phyloP scores from a whole-genome alignment of 2,888 invertebrate species.

The Thereva nobilitata region DNA sequence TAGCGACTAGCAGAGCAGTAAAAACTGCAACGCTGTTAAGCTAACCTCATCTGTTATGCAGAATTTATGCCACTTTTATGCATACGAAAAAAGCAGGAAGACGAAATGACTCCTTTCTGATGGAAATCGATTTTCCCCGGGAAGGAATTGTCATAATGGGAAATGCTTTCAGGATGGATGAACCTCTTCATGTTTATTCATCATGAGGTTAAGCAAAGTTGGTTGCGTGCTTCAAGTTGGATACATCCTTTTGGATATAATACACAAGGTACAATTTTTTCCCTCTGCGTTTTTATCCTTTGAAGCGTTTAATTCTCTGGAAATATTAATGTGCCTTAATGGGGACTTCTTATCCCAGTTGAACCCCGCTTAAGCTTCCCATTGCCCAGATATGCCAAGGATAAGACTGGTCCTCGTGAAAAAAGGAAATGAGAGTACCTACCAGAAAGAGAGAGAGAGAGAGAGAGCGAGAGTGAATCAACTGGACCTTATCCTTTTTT shows the following conservation, averaged over 20 bases:
- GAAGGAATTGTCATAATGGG: slow-evolving; percentile 24
- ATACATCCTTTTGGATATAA: slow-evolving; percentile 7
- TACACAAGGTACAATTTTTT: not conserved
- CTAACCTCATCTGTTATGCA: slow-evolving; percentile 31
- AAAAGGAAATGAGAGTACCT: no score
- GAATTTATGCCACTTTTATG: slow-evolving; percentile 26
- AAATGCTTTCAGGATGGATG: slow-evolving; percentile 30
- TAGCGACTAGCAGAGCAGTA: slow-evolving; percentile 16
- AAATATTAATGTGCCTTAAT: no score
- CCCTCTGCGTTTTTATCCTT: slow-evolving; percentile 1
- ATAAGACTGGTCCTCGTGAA: no score
- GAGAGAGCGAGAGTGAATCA: no score
- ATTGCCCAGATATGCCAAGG: no score
- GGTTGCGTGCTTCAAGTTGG: slow-evolving; percentile 22
- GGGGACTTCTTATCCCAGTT: no score
- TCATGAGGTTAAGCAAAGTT: slow-evolving; percentile 15
- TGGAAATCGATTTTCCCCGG: slow-evolving; percentile 28
- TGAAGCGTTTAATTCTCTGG: slow-evolving; percentile 7
- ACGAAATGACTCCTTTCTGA: slow-evolving; percentile 31
- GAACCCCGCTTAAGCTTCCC: no score
- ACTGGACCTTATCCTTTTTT: no score
- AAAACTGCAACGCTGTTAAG: slow-evolving; percentile 31
- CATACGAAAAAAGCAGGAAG: slow-evolving; percentile 24
- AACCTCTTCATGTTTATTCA: slow-evolving; percentile 30
- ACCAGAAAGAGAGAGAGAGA: no score